A percentile compares a stretch with the other conserved stretches of the same genome.
Conservation (phyloP, 2,888 invertebrate species). For the Adineta ricciae region DNA sequence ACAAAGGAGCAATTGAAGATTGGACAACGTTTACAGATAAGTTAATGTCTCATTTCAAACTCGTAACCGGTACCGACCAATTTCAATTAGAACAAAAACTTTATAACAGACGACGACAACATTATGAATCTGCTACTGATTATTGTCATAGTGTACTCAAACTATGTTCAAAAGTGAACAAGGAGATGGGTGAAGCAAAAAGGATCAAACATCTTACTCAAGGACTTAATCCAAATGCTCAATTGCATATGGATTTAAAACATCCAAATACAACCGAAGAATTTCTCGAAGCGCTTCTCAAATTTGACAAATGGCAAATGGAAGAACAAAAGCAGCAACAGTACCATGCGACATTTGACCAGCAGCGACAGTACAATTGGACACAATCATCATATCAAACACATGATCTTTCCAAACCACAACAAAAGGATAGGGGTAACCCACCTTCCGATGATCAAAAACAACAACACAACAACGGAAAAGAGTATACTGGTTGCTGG, state of each 20-base stretch:
- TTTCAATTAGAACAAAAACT: constrained; percentile 1
- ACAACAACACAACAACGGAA: background rate
- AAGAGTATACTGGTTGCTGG: background rate
- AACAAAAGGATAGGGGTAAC: background rate
- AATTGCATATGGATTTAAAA: background rate
- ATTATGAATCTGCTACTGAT: background rate
- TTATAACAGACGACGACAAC: background rate
- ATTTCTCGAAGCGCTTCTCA: background rate
- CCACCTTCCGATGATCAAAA: background rate
- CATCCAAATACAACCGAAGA: background rate
- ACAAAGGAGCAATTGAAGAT: background rate
- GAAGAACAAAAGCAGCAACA: background rate
- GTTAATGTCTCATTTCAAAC: background rate
- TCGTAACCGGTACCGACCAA: background rate
- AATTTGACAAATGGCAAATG: background rate
- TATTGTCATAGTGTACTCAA: background rate
- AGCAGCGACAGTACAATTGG: background rate
- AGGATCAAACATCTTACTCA: background rate
- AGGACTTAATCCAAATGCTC: background rate
- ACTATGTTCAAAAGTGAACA: background rate
- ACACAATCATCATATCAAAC: background rate
- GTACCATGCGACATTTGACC: background rate
- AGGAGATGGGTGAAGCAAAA: background rate
- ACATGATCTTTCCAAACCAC: no score
- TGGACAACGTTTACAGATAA: background rate